Conservation (phyloP, 2,888 invertebrate genomes). For the Hyalella azteca region DNA sequence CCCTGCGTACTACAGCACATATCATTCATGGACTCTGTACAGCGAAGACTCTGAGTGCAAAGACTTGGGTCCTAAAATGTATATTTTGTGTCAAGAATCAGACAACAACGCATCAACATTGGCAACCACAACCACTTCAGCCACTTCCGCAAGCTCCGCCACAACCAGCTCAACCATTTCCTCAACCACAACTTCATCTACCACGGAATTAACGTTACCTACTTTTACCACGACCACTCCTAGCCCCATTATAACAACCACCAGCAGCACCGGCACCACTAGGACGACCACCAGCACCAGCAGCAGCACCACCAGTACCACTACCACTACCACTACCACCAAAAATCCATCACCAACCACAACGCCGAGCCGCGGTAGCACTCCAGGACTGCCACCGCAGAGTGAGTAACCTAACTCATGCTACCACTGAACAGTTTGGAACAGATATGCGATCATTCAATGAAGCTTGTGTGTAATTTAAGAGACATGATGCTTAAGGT, state of each 20-base stretch:
- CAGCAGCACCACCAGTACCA: background rate
- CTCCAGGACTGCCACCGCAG: too few relatives aligned
- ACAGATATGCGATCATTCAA: too few relatives aligned
- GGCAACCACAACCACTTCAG: background rate
- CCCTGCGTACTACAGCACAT: background rate
- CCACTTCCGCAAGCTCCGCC: background rate
- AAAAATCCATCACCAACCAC: background rate
- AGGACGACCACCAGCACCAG: background rate
- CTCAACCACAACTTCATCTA: background rate
- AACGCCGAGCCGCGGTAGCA: too few relatives aligned
- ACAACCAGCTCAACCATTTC: background rate
- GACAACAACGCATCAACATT: background rate
- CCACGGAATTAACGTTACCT: background rate
- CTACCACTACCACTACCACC: background rate
- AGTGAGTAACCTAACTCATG: too few relatives aligned
- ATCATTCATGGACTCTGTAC: conserved; percentile 4
- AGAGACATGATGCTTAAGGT: too few relatives aligned
- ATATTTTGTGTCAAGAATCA: background rate
- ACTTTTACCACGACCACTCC: too few relatives aligned
- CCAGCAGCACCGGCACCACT: background rate
- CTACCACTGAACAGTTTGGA: too few relatives aligned
- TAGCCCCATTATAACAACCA: background rate
- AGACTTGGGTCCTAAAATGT: background rate
- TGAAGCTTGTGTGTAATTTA: too few relatives aligned
- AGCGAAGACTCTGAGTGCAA: background rate